Conservation (phyloP, 2,797 vertebrate genomes). For the Cheirogaleus major region DNA sequence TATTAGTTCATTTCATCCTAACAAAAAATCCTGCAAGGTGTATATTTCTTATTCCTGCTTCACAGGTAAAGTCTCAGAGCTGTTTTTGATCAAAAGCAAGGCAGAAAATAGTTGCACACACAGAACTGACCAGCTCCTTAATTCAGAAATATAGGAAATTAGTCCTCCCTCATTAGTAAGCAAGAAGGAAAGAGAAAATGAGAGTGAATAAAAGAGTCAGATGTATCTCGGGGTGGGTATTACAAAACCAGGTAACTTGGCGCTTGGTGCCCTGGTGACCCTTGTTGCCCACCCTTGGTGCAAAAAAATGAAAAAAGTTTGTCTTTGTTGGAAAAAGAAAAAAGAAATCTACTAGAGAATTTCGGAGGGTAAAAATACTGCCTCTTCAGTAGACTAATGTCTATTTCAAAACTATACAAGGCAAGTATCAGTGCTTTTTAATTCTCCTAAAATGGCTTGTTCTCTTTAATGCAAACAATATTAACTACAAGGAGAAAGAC, state of each 20-base stretch:
- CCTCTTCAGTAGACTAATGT: background rate
- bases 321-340: background rate
- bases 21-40: background rate
- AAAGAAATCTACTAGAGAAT: background rate
- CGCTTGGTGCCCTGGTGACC: background rate
- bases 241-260: background rate
- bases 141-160: background rate
- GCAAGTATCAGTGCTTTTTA: background rate
- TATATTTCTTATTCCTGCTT: background rate
- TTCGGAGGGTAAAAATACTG: background rate
- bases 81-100: background rate
- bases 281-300: background rate
- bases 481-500: conserved; percentile 39
- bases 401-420: background rate
- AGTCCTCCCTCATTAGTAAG: background rate
- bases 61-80: background rate
- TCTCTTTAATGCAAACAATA: background rate
- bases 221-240: background rate
- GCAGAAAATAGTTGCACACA: background rate
- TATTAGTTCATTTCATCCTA: conserved; percentile 11
- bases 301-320: background rate
- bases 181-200: background rate
- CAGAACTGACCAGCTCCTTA: background rate
- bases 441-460: background rate
- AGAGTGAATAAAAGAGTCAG: background rate